These are phyloP conservation scores for Noturus placidus DNA, from an alignment of 2,113 vertebrate species.

Conservation along the genomic window DNA sequence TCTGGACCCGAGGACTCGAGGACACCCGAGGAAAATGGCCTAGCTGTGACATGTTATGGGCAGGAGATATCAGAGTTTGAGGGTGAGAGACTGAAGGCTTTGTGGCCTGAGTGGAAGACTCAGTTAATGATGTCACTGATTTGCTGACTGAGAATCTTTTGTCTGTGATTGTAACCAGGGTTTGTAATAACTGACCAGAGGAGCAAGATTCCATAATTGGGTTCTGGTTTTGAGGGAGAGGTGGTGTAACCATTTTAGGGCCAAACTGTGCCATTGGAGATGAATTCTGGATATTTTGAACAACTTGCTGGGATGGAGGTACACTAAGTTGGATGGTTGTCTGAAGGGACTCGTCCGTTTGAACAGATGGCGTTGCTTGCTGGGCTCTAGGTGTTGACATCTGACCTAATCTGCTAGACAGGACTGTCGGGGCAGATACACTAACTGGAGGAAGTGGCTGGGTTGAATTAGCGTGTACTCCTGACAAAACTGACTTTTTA, in stretches of 20 bases:
- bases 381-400: constrained; percentile 13
- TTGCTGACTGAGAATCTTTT: constrained; percentile 16
- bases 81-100: constrained; percentile 3
- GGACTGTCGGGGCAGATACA: not conserved
- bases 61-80: not conserved
- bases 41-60: constrained; percentile 19
- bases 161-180: constrained; percentile 1
- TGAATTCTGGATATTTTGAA: constrained; percentile 26
- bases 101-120: constrained; percentile 8
- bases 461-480: not conserved
- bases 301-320: not conserved
- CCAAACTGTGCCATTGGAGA: not conserved
- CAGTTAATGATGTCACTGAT: not conserved
- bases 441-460: constrained; percentile 8
- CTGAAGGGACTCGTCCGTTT: not conserved
- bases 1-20: not conserved
- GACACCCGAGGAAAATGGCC: not conserved
- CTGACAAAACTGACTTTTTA: constrained; percentile 11
- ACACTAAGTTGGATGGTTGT: not conserved
- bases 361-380: not conserved
- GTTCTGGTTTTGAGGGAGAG: constrained; percentile 10
- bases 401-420: constrained; percentile 20
- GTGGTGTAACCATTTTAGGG: not conserved
- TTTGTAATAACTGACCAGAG: not conserved
- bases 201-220: not conserved